phyloP scores from a whole-genome alignment of 2,113 vertebrate genomes.

The Xyrauchen texanus region DNA sequence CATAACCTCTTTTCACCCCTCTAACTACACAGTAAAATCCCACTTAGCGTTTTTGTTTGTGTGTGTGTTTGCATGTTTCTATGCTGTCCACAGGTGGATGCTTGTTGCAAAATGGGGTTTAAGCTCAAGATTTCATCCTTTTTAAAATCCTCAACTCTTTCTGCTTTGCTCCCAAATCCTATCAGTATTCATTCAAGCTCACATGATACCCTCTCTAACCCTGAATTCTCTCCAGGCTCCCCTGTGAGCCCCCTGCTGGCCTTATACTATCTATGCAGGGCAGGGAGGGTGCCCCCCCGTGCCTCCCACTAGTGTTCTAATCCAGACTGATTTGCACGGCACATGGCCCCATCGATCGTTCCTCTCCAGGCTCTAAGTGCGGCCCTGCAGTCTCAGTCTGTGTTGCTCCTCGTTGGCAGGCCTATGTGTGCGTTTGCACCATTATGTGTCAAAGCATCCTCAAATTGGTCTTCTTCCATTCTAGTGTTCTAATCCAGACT shows the following conservation, averaged over 20 bases:
- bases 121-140: slow-evolving; percentile 16
- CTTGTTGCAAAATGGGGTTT: slow-evolving; percentile 6
- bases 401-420: slow-evolving; percentile 18
- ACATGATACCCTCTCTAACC: slow-evolving; percentile 11
- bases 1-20: background rate
- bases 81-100: background rate
- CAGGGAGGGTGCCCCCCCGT: background rate
- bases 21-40: background rate
- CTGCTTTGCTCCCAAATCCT: slow-evolving; percentile 24
- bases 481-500: slow-evolving; percentile 54
- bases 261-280: slow-evolving; percentile 24
- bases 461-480: too few relatives aligned
- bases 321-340: slow-evolving; percentile 53
- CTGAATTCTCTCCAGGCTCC: background rate
- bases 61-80: slow-evolving; percentile 1
- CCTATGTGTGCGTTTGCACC: background rate
- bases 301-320: slow-evolving; percentile 45
- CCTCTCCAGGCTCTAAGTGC: slow-evolving; percentile 30
- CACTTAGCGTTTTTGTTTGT: background rate
- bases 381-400: slow-evolving; percentile 27
- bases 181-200: slow-evolving; percentile 16
- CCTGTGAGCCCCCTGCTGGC: slow-evolving; percentile 47
- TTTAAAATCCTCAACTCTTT: slow-evolving; percentile 1
- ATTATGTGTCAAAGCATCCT: slow-evolving; percentile 39
- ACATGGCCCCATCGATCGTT: slow-evolving; percentile 51